Base-by-base conservation (phyloP, 2,797 vertebrate genomes). In the Rhadinocentrus ornatus region DNA sequence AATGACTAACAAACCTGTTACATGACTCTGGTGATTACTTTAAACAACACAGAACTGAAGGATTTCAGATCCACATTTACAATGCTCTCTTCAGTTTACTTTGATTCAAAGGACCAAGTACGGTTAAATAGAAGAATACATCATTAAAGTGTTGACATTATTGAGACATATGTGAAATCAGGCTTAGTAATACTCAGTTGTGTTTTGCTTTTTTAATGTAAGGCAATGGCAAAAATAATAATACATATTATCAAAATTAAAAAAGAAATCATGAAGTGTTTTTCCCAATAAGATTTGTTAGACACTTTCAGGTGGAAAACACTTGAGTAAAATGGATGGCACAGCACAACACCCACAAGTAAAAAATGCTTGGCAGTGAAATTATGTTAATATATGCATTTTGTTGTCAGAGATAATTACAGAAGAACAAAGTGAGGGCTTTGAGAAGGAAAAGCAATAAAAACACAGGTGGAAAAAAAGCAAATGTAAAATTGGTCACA, bases 361-460 rank as follows among this genome's bases (percentile, higher is more conserved):
- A 46, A 65, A 31, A 60, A 67, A 81, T 60, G 66, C n/a, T 69
- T 24, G 61, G 66, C 44, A 35, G 31, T n/a, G 16, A 65, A 71
- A 64, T 74, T 76, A 78, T 86, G 76, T 20, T 46, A 74, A 83
- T 86, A 18, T 54, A 41, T 75, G 68, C 55, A 46, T 44, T 60
- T 81, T 78, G 68, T 67, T 84, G 55, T 80, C 35, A 48, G 29
- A 20, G 32, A 26, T 55, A 78, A 81, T 81, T 83, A 64, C 24
- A 2, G 58, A 72, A 62, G 66, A 74, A 68, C 52, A 71, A 70
- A 66, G 62, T 50, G 34, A 55, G 54, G 39, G 56, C 52, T 46
- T 69, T 82, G 65, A 82, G 71, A 75, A 35, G 27, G 13, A 80
- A 67, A 62, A 22, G 44, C 20, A 41, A n/a, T 48, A n/a, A 48